Evolutionary conservation across 53 echinoderm and acorn worm genomes (phyloP).

Genomic region (Arbacia lixula): DNA sequence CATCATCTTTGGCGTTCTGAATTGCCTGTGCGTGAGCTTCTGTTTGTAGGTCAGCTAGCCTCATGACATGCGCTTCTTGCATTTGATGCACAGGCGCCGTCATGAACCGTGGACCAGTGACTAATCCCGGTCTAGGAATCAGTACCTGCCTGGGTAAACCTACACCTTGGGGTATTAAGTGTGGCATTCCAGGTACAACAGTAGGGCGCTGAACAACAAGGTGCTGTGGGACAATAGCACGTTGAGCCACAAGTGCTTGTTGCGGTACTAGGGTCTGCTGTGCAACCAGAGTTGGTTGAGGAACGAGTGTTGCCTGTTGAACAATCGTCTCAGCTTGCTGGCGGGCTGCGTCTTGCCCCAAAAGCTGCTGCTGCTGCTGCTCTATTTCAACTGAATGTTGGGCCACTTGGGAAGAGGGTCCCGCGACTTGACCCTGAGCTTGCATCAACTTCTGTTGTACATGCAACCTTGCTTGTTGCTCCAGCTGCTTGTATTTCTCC

Average conservation of each 20-base stretch:
- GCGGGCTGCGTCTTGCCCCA: neutral
- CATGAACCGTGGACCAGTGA: slow-evolving; percentile 23
- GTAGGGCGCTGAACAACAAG: slow-evolving; percentile 3
- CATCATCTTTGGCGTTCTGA: neutral
- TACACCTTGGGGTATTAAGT: slow-evolving; percentile 37
- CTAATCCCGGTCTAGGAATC: slow-evolving; percentile 24
- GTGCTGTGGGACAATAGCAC: slow-evolving; percentile 19
- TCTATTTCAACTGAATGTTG: slow-evolving; percentile 8
- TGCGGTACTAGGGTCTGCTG: slow-evolving; percentile 34
- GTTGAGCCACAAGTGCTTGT: slow-evolving; percentile 21
- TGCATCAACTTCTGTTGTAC: slow-evolving; percentile 97
- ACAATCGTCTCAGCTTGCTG: slow-evolving; percentile 35
- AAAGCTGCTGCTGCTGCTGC: slow-evolving; percentile 21
- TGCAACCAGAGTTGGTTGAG: slow-evolving; percentile 18
- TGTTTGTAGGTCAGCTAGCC: slow-evolving; percentile 9
- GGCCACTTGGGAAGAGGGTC: neutral
- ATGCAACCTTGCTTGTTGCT: slow-evolving; percentile 94
- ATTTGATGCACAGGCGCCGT: slow-evolving; percentile 23
- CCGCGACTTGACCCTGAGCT: slow-evolving; percentile 74
- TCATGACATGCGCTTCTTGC: slow-evolving; percentile 15
- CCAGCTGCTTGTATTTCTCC: slow-evolving; percentile 93
- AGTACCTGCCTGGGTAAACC: slow-evolving; percentile 35
- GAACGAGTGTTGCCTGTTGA: slow-evolving; percentile 19
- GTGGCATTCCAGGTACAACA: slow-evolving; percentile 29
- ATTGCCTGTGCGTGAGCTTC: slow-evolving; percentile 12